Base-by-base conservation (phyloP, 2,113 vertebrate genomes). In the Microcebus murinus region DNA sequence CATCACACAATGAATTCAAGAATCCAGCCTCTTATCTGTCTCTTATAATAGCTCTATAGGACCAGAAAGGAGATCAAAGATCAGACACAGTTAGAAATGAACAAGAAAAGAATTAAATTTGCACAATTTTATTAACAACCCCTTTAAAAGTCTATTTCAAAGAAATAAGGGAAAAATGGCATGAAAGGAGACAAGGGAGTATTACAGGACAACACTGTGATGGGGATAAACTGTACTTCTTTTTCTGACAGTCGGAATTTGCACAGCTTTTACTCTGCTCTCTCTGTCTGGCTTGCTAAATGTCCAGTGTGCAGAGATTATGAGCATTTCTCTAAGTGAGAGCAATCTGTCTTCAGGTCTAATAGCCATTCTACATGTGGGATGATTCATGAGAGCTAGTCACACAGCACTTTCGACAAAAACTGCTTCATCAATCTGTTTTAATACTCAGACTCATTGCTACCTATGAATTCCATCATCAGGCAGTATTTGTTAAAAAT, bases 101-200 rank as follows among this genome's bases (percentile, higher is more conserved):
- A 76, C 12, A 74, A 95, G 71, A 91, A 91, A 93, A 95, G 68
- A 87, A 71, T 65, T 94, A 95, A 97, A 94, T 90, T 42, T 71
- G 65, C 39, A 91, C 63, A 34, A 42, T 70, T 90, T 97, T 89
- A 90, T 94, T 88, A 97, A 91, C 11, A 94, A 3, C 48, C 39
- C 27, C 67, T 50, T 88, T 95, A 76, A 88, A 91, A 84, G 25
- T 87, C 21, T 31, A 36, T 79, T 87, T 96, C 86, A 97, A 91
- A 95, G 59, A 91, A 83, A 73, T 42, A 81, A 61, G 21, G 61
- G 17, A 3, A 55, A 96, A 80, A 11, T 55, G 9, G 74, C 31
- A 79, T 79, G 52, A 85, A 90, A 80, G 12, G 68, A 91, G 77
- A 80, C 27, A 31, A 1, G 25, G 23, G 3, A 39, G 50, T 65